phyloP scores from a whole-genome alignment of 2,888 invertebrate genomes.

The Drosophila algonquin region DNA sequence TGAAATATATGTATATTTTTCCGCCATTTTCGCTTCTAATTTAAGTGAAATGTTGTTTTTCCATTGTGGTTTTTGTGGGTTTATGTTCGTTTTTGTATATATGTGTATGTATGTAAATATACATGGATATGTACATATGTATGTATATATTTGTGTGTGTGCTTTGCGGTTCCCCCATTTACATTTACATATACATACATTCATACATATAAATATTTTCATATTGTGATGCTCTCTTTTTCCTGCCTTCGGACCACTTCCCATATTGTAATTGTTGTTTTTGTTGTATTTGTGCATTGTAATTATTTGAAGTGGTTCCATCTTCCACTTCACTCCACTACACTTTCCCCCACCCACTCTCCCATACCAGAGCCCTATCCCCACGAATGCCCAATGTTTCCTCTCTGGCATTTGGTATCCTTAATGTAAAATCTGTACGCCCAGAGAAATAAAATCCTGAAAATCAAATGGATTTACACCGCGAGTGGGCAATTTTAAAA shows the following conservation, averaged over 20 bases:
- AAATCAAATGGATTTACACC: no score
- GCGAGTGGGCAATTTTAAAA: no score
- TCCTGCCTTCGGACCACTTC: constrained; percentile 24
- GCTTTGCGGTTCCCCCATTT: constrained; percentile 55
- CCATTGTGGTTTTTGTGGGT: constrained; percentile 23
- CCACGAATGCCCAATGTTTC: not conserved
- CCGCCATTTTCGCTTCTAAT: constrained; percentile 50
- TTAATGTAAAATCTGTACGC: not conserved
- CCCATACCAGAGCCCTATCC: no score
- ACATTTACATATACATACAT: constrained; percentile 6
- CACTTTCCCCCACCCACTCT: no score
- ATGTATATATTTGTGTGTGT: no score
- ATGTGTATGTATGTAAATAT: no score
- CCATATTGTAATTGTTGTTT: constrained; percentile 42
- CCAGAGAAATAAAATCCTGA: no score
- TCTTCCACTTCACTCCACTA: not conserved
- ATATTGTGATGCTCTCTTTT: constrained; percentile 52
- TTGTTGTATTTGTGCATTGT: constrained; percentile 56
- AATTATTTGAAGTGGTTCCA: constrained; percentile 71
- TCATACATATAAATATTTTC: constrained; percentile 6
- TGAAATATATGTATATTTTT: constrained; percentile 38
- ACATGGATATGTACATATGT: no score
- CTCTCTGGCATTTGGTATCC: not conserved
- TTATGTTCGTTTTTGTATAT: not conserved
- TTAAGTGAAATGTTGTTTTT: constrained; percentile 53